Base-by-base conservation (phyloP, 2,113 vertebrate genomes). In the Psilopogon haemacephalus region DNA sequence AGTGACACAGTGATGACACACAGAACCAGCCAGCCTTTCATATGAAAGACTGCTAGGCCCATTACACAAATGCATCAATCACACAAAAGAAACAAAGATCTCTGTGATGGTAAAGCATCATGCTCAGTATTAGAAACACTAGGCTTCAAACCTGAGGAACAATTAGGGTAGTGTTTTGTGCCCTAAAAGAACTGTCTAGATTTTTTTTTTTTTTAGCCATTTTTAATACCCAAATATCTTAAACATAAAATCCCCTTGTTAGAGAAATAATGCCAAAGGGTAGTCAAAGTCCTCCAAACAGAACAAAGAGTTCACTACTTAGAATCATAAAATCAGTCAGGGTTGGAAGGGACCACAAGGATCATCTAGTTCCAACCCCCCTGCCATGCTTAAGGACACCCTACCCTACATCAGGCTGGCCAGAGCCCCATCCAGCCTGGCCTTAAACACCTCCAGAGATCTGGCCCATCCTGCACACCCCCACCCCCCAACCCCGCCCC, bases 211-310 rank as follows among this genome's bases (percentile, higher is more conserved):
- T 18, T 20, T 17, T 59, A 74, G 46, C 30, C 42, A 14, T 74
- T 91, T 48, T 84, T 62, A 84, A 1, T 72, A 54, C 38, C 21
- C 62, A 69, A 89, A 59, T 76, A 85, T 79, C 33, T 92, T 90
- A 71, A 62, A 75, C 37, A 76, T 90, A 92, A 93, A 87, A 69
- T 37, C 58, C 79, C 68, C 50, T 92, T 94, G 73, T 95, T 94
- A 68, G 84, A 72, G 28, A 79, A 95, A 73, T 79, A 86, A 72
- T 87, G 63, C 50, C 59, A 83, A 84, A 89, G 84, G 59, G 74
- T 79, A 89, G 75, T 71, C 28, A 85, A 89, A 94, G 90, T 92
- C 71, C 84, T 90, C 74, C 85, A 59, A 89, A 74, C 15, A 54
- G 74, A 87, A 87, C 60, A 86, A 88, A 90, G 40, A 59, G 35